phyloP scores from a whole-genome alignment of 1,140 invertebrate species.

The Cyrtorhinus lividipennis region DNA sequence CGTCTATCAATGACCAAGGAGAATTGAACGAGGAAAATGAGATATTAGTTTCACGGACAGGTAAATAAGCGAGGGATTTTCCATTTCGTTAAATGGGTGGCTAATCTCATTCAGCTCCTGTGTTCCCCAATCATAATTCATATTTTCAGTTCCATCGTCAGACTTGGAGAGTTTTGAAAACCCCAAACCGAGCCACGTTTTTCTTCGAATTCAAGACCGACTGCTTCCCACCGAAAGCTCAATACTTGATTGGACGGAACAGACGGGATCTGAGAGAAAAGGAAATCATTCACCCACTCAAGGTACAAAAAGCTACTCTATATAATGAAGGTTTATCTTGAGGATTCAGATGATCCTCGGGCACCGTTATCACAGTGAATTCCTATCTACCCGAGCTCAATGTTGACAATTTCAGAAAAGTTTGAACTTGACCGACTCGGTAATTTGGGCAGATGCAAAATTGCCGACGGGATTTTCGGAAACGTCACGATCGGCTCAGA shows the following conservation, averaged over 20 bases:
- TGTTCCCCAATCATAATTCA: no score
- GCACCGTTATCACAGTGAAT: no score
- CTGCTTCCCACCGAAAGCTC: conserved; percentile 26
- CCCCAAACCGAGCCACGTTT: conserved; percentile 20
- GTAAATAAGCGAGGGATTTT: no score
- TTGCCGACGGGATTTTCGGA: not conserved
- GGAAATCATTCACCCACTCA: conserved; percentile 9
- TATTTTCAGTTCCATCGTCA: conserved; percentile 9
- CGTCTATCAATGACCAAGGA: not conserved
- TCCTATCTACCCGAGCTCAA: no score
- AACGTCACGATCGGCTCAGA: not conserved
- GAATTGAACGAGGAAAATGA: not conserved
- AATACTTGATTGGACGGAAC: conserved; percentile 23
- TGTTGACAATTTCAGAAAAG: no score
- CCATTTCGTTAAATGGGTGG: no score
- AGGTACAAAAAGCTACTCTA: no score
- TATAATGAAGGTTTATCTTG: no score
- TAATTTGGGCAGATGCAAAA: not conserved
- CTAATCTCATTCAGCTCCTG: no score
- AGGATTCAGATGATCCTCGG: no score
- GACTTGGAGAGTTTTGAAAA: conserved; percentile 7
- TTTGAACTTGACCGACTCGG: not conserved
- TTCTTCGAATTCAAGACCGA: conserved; percentile 28
- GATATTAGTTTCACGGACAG: not conserved
- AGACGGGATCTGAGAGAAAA: conserved; percentile 26